phyloP scores from a whole-genome alignment of 2,888 invertebrate genomes.

The Calameuta idolon region DNA sequence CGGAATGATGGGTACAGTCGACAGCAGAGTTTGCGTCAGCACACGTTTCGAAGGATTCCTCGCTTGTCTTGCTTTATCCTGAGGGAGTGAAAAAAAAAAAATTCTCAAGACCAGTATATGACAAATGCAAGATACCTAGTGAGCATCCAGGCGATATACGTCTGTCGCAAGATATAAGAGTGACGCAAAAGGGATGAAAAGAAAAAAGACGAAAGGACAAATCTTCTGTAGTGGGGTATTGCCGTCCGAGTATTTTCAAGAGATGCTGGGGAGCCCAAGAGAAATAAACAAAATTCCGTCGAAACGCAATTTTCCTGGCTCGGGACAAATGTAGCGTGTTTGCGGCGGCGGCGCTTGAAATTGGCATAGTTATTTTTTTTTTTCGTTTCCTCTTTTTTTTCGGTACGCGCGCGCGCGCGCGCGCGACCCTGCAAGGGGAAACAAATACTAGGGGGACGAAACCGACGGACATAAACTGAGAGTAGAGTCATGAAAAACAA shows the following conservation, averaged over 20 bases:
- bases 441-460: conserved; percentile 18
- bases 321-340: conserved; percentile 26
- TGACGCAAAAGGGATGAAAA: neutral
- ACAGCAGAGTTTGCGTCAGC: neutral
- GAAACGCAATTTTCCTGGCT: conserved; percentile 25
- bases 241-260: neutral
- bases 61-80: neutral
- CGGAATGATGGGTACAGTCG: neutral
- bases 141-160: neutral
- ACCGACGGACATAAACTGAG: conserved; percentile 18
- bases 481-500: conserved; percentile 32
- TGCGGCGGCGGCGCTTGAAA: conserved; percentile 16
- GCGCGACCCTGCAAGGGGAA: conserved; percentile 9
- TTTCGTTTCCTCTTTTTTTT: neutral
- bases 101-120: neutral
- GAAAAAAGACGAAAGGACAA: neutral
- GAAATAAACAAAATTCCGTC: conserved; percentile 11
- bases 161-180: neutral
- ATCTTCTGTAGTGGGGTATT: neutral
- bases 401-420: neutral
- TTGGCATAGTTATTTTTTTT: conserved; percentile 19
- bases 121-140: neutral
- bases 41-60: neutral
- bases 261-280: neutral
- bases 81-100: neutral